Evolutionary conservation across 2,797 vertebrate genomes (phyloP), one percentile per base, ranked within the genome.

Genomic region (Gambelia wislizenii): DNA sequence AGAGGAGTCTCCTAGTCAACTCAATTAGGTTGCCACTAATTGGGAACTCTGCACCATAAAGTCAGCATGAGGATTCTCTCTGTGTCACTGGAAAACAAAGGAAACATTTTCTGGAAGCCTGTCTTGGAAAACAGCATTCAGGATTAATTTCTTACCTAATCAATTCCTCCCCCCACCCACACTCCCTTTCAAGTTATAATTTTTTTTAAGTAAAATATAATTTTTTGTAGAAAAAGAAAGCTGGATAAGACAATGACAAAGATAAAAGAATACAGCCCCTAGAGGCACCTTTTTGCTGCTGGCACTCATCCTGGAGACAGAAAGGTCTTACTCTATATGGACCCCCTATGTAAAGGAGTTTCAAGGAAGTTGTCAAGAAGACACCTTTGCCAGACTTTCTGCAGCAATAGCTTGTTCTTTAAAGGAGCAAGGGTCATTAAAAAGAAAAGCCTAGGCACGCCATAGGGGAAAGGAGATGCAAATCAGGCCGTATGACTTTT

Each of bases 1-100:
- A 90, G 36, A 61, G 79, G 81, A 47, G 86, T 90, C 85, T 92
- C 92, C 91, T 89, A 1, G 10, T 75, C 91, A 91, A 81, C 90
- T 90, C 86, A 94, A 91, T 92, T 91, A 94, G 84, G 85, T 89
- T 90, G 87, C 44, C 13, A 36, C n/a, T 74, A 86, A 87, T 80
- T 89, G 76, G 47, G 49, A 83, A 87, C 82, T 90, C 90, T 89
- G 84, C 47, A 4, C 87, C 64, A 82, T 84, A 49, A 25, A 87
- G 54, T 92, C 87, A 72, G 89, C 85, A 61, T 67, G 85, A 80
- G 85, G 47, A 92, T 78, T 61, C 42, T 93, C 81, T 85, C 84
- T 80, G 18, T 64, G 61, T 30, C 52, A 36, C 70, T 80, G 79
- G 39, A 1, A 25, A 87, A 75, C 47, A 76, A 18, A 22, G 18